Conservation (phyloP, 2,888 invertebrate genomes). For the Macrosiphum euphorbiae region DNA sequence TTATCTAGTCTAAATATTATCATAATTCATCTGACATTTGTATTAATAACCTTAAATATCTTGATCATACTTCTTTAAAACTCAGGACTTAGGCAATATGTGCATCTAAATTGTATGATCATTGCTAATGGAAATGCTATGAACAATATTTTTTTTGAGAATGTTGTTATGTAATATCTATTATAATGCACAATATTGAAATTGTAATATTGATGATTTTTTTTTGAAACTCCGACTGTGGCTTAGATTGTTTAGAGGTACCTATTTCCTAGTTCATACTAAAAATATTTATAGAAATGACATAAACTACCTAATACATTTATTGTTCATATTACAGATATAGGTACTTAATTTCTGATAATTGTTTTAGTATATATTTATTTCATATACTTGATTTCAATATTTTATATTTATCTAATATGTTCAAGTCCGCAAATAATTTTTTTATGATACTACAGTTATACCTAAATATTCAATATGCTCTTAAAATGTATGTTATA, state of each 20-base stretch:
- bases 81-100: background rate
- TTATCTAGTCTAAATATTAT: background rate
- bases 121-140: background rate
- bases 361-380: background rate
- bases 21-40: background rate
- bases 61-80: background rate
- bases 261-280: background rate
- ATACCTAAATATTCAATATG: background rate
- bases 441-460: background rate
- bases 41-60: background rate
- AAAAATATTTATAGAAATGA: background rate
- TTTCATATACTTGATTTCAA: background rate
- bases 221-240: background rate
- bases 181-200: background rate
- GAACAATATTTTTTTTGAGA: background rate
- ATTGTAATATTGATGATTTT: background rate
- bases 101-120: background rate
- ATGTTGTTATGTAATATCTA: background rate
- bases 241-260: background rate
- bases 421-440: background rate
- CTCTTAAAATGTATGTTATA: background rate
- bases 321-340: constrained; percentile 1
- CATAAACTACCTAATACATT: background rate
- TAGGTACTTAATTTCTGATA: background rate
- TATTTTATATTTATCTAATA: background rate